Conservation (phyloP, 2,888 invertebrate species). For the Steinernema carpocapsae region DNA sequence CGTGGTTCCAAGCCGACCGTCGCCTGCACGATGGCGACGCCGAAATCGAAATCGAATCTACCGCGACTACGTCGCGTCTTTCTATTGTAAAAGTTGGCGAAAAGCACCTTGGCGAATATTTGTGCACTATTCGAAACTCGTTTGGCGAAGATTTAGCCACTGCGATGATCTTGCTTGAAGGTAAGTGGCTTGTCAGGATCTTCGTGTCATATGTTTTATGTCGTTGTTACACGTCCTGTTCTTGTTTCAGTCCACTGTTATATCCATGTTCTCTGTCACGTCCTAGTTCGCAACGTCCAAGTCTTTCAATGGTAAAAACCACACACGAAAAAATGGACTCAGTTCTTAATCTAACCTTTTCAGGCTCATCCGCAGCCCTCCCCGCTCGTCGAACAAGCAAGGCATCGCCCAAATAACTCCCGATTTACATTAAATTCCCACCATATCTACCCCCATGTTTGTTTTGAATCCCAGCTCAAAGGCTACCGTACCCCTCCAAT, state of each 20-base stretch:
- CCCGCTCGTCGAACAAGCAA: slow-evolving; percentile 8
- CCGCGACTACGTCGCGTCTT: slow-evolving; percentile 48
- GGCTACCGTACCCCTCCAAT: slow-evolving; percentile 5
- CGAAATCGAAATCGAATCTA: slow-evolving; percentile 49
- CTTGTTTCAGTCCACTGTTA: too few relatives aligned
- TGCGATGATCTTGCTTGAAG: slow-evolving; percentile 61
- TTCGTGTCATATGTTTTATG: neutral
- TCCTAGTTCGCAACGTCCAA: slow-evolving; percentile 9
- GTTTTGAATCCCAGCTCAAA: slow-evolving; percentile 29
- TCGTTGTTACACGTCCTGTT: too few relatives aligned
- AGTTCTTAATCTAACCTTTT: neutral
- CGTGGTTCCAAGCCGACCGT: slow-evolving; percentile 58
- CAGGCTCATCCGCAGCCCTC: slow-evolving; percentile 11
- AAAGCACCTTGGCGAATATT: slow-evolving; percentile 58
- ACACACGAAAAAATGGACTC: too few relatives aligned
- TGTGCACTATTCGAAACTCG: slow-evolving; percentile 60
- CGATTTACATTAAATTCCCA: too few relatives aligned
- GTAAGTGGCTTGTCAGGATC: slow-evolving; percentile 39
- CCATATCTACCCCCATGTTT: neutral
- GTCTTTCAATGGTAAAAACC: neutral
- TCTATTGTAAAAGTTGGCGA: slow-evolving; percentile 53
- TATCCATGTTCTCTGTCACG: too few relatives aligned
- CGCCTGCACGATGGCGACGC: slow-evolving; percentile 54
- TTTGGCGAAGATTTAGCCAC: slow-evolving; percentile 64
- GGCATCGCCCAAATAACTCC: slow-evolving; percentile 5